Evolutionary conservation across 1,140 invertebrate genomes (phyloP).

Genomic region (Drosophila arizonae): DNA sequence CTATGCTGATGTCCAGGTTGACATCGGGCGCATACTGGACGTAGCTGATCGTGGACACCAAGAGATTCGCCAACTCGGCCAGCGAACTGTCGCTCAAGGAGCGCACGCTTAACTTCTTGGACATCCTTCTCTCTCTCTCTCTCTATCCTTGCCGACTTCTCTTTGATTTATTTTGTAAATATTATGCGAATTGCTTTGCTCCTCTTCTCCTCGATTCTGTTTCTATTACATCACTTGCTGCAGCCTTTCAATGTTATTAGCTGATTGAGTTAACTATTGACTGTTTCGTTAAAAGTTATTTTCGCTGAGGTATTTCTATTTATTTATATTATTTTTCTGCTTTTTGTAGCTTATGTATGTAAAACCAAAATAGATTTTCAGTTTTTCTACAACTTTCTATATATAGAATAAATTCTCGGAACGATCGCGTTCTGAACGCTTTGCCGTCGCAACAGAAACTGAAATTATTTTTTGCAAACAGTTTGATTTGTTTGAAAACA

Average conservation of each 20-base stretch:
- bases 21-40: constrained; percentile 82
- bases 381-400: constrained; percentile 58
- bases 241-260: background rate
- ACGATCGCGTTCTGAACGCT: constrained; percentile 35
- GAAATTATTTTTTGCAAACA: constrained; percentile 38
- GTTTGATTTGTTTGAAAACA: constrained; percentile 16
- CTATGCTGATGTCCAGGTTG: constrained; percentile 84
- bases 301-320: too few species aligned
- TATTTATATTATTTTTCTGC: background rate
- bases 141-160: background rate
- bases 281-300: background rate
- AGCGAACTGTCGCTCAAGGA: constrained; percentile 74
- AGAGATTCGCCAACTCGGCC: constrained; percentile 72
- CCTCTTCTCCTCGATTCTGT: background rate
- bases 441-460: constrained; percentile 44
- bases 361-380: constrained; percentile 61
- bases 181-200: constrained; percentile 22
- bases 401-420: constrained; percentile 36
- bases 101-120: constrained; percentile 76
- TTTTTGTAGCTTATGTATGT: background rate
- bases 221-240: constrained; percentile 53
- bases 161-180: constrained; percentile 60
- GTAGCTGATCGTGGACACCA: constrained; percentile 80
- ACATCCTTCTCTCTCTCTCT: constrained; percentile 45
- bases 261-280: background rate